phyloP scores from a whole-genome alignment of 2,797 vertebrate species.

The Sebastes melanostomus region DNA sequence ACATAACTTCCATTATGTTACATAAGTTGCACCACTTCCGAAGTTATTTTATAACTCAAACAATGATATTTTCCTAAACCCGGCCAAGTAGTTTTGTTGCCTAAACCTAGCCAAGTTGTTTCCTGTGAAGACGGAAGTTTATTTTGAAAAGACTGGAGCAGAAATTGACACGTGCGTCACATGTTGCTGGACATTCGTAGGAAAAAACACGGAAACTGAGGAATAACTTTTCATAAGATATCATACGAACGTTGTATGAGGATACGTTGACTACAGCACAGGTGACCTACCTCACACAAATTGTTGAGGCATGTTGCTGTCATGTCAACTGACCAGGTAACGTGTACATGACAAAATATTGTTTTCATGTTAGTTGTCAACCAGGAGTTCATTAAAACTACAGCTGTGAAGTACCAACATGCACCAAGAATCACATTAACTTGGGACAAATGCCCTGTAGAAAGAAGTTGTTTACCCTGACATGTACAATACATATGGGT shows the following conservation, averaged over 20 bases:
- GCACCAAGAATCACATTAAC: background rate
- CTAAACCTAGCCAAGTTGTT: rapidly evolving
- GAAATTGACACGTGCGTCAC: rapidly evolving
- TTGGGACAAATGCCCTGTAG: background rate
- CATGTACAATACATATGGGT: background rate
- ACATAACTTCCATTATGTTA: no score
- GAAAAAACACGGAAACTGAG: no score
- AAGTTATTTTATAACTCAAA: no score
- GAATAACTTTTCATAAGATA: no score
- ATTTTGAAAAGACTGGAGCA: no score
- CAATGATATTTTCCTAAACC: no score
- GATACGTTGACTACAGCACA: background rate
- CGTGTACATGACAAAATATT: background rate
- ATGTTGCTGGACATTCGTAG: no score
- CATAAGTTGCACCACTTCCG: no score
- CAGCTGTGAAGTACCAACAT: background rate
- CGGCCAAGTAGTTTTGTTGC: no score
- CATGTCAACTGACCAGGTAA: background rate
- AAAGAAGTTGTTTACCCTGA: background rate
- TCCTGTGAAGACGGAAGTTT: no score
- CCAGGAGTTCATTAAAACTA: background rate
- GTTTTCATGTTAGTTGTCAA: background rate
- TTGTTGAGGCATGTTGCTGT: background rate
- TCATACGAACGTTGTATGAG: no score
- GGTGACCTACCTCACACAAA: no score